Percentiles rank a stretch among this genome's conserved stretches.
Conservation (phyloP, 2,113 vertebrate species). For the Oxygymnocypris stewartii region DNA sequence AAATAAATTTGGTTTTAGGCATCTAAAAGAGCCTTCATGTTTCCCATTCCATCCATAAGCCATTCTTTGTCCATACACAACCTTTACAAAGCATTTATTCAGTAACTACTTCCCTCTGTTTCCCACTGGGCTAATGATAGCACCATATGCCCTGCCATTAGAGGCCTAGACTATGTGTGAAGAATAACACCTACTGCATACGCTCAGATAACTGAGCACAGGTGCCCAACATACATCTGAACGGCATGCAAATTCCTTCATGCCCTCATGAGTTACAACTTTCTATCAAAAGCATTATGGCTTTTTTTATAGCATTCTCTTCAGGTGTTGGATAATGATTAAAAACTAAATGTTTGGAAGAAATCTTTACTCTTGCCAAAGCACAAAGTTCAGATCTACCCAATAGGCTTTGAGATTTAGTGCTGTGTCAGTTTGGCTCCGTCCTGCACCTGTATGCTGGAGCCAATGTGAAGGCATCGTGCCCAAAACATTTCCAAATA, state of each 20-base stretch:
- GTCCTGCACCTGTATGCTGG: not conserved
- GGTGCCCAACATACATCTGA: constrained; percentile 18
- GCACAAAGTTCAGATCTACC: not conserved
- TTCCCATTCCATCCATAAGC: constrained; percentile 26
- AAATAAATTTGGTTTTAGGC: not conserved
- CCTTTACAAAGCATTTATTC: constrained; percentile 54
- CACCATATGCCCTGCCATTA: constrained; percentile 36
- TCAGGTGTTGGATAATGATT: constrained; percentile 24
- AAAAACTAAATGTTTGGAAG: constrained; percentile 6
- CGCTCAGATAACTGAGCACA: constrained; percentile 22
- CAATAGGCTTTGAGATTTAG: constrained; percentile 5
- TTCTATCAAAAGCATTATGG: not conserved
- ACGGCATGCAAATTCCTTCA: constrained; percentile 19
- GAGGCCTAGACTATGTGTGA: constrained; percentile 19
- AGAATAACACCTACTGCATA: constrained; percentile 21
- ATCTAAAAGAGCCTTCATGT: not conserved
- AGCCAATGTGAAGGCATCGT: not conserved
- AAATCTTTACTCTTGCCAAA: not conserved
- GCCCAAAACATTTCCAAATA: constrained; percentile 32
- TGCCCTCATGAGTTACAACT: not conserved
- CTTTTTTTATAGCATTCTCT: not conserved
- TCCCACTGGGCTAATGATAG: constrained; percentile 23
- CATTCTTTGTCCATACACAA: constrained; percentile 39
- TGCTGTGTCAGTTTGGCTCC: not conserved
- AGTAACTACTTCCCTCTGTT: constrained; percentile 54